Conservation (phyloP, 2,113 vertebrate species). For the Azemiops feae region DNA sequence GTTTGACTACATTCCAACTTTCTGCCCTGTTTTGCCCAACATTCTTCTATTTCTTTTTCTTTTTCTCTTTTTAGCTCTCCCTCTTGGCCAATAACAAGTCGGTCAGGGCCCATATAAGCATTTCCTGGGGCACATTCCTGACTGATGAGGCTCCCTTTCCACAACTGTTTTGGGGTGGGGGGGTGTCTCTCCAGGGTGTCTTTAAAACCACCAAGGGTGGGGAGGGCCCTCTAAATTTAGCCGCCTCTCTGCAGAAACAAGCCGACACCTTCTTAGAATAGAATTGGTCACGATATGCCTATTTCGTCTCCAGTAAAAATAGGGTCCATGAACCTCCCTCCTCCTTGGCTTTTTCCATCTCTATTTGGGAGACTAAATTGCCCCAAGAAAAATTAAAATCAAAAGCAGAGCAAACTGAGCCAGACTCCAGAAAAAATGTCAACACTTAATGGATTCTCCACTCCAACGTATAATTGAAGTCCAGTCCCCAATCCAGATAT, state of each 20-base stretch:
- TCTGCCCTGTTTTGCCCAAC: conserved; percentile 17
- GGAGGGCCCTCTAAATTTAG: conserved; percentile 71
- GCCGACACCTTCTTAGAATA: conserved; percentile 74
- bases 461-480: neutral
- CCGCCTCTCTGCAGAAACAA: conserved; percentile 31
- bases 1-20: conserved; percentile 51
- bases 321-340: conserved; percentile 23
- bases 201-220: conserved; percentile 60
- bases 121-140: conserved; percentile 71
- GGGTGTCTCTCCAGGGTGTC: conserved; percentile 54
- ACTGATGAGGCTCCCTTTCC: conserved; percentile 66
- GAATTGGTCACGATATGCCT: conserved; percentile 40
- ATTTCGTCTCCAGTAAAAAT: conserved; percentile 37
- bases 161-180: conserved; percentile 13
- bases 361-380: neutral
- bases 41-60: neutral
- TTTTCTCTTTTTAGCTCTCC: fast-evolving
- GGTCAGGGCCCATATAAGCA: neutral
- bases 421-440: too few relatives aligned
- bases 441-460: neutral
- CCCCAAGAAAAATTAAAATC: neutral
- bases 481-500: neutral
- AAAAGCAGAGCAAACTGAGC: neutral
- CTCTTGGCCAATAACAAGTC: conserved; percentile 55
- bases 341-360: neutral